Conservation (phyloP, 2,113 vertebrate species). For the Scomber japonicus region DNA sequence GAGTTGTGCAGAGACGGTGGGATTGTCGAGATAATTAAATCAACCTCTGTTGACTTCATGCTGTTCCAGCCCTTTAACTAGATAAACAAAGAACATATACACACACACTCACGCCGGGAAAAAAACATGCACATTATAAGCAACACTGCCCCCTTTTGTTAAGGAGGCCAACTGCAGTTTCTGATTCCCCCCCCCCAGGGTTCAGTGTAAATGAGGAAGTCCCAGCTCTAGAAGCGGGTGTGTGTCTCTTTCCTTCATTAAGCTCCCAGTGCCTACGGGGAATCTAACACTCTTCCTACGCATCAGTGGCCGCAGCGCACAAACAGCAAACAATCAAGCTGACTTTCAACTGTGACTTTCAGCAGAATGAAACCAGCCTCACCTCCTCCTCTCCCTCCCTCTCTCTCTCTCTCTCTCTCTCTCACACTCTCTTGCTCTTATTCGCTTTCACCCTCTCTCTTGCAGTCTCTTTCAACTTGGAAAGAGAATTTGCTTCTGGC, state of each 20-base stretch:
- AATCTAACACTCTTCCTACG: slow-evolving; percentile 73
- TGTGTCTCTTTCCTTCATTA: slow-evolving; percentile 76
- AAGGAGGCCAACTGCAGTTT: slow-evolving; percentile 65
- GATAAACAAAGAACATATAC: slow-evolving; percentile 44
- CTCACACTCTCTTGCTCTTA: slow-evolving; percentile 17
- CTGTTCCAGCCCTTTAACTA: slow-evolving; percentile 62
- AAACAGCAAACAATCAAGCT: slow-evolving; percentile 79
- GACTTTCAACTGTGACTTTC: slow-evolving; percentile 82
- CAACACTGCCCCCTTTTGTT: slow-evolving; percentile 71
- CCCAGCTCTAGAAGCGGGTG: slow-evolving; percentile 53
- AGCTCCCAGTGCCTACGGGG: slow-evolving; percentile 70
- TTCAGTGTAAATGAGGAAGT: slow-evolving; percentile 61
- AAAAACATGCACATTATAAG: not conserved
- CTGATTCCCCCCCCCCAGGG: slow-evolving; percentile 17
- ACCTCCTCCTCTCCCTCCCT: not conserved
- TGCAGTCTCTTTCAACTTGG: slow-evolving; percentile 59
- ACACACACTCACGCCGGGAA: not conserved
- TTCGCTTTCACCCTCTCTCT: slow-evolving; percentile 35
- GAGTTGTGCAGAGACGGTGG: slow-evolving; percentile 45
- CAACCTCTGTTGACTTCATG: slow-evolving; percentile 58
- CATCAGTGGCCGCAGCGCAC: slow-evolving; percentile 63
- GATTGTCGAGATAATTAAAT: slow-evolving; percentile 66
- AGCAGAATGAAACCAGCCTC: slow-evolving; percentile 66
- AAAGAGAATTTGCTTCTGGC: slow-evolving; percentile 77
- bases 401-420: not conserved